Evolutionary conservation across 2,113 vertebrate genomes (phyloP).

Genomic region (Pontoporia blainvillei): DNA sequence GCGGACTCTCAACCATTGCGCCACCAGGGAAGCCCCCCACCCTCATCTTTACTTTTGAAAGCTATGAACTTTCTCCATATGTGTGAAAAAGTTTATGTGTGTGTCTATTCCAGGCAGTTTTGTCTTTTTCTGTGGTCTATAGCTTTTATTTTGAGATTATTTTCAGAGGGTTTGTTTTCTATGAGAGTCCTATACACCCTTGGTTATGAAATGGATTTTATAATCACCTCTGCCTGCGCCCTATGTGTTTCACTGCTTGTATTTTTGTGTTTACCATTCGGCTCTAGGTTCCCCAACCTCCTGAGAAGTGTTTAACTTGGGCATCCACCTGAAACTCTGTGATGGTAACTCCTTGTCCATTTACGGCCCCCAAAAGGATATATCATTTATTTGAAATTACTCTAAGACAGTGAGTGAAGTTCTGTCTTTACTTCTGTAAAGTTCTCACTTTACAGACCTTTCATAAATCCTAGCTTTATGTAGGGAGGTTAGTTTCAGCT

Average conservation of each 20-base stretch:
- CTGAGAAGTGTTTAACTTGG: not conserved
- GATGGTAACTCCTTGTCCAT: not conserved
- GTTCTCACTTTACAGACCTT: not conserved
- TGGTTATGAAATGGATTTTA: not conserved
- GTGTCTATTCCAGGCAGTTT: not conserved
- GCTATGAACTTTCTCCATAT: not conserved
- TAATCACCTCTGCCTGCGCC: not conserved
- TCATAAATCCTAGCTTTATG: not conserved
- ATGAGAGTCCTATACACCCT: not conserved
- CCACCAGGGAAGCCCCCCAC: too few relatives aligned
- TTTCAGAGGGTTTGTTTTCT: not conserved
- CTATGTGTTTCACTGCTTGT: not conserved
- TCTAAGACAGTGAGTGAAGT: not conserved
- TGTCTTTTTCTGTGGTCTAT: not conserved
- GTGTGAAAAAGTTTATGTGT: not conserved
- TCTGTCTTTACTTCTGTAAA: too few relatives aligned
- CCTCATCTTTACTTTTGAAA: not conserved
- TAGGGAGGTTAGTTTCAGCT: not conserved
- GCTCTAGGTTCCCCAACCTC: not conserved
- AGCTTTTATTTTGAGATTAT: not conserved
- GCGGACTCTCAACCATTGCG: too few relatives aligned
- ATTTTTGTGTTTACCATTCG: not conserved
- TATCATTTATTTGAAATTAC: not conserved
- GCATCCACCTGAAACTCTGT: not conserved
- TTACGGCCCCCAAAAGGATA: not conserved